phyloP scores from a whole-genome alignment of 1,140 invertebrate species.

The Trialeurodes vaporariorum region DNA sequence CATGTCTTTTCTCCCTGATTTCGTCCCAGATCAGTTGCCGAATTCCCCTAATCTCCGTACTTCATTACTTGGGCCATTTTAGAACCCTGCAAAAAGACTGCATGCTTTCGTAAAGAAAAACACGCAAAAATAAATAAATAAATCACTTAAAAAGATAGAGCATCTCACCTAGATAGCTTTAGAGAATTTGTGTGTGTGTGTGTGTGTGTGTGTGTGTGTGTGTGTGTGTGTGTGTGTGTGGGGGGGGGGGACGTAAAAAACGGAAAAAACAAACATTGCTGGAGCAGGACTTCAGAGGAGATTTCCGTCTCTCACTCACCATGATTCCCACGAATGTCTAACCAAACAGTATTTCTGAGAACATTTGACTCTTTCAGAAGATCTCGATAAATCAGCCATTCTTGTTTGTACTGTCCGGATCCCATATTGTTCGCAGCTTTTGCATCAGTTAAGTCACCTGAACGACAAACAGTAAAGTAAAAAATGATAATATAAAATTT shows the following conservation, averaged over 20 bases:
- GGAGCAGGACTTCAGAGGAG: background rate
- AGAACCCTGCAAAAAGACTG: too few relatives aligned
- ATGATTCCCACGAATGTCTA: constrained; percentile 91
- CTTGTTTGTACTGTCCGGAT: constrained; percentile 66
- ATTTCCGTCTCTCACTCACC: constrained; percentile 50
- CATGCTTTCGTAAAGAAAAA: too few relatives aligned
- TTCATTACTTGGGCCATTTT: too few relatives aligned
- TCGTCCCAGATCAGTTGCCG: too few relatives aligned
- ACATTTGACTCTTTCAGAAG: constrained; percentile 56
- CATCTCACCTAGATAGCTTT: too few relatives aligned
- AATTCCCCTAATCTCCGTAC: too few relatives aligned
- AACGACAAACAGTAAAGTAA: constrained; percentile 2
- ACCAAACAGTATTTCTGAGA: constrained; percentile 59
- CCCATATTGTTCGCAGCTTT: constrained; percentile 65
- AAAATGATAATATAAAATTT: background rate
- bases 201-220: background rate
- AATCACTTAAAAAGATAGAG: too few relatives aligned
- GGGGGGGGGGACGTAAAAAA: too few relatives aligned
- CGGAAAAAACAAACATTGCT: background rate
- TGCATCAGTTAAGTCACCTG: constrained; percentile 82
- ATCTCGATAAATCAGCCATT: constrained; percentile 73
- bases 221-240: too few relatives aligned
- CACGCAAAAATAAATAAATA: too few relatives aligned
- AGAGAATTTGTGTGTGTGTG: too few relatives aligned
- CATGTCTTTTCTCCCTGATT: too few relatives aligned